These are phyloP conservation scores for Bradypus variegatus DNA, from an alignment of 2,797 vertebrate species.

Conservation along the genomic window DNA sequence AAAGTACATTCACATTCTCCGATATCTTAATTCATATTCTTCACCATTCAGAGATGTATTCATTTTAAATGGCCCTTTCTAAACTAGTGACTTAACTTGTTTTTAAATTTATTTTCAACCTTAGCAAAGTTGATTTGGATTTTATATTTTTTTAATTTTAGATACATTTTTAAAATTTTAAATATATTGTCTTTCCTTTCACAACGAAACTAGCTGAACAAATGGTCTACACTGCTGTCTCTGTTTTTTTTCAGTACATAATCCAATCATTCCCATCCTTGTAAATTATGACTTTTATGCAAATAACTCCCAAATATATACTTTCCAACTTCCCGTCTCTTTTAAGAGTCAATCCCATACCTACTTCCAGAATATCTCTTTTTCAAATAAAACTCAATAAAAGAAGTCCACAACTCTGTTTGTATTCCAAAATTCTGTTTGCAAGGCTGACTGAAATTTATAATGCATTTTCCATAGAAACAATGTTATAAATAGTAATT, in stretches of 20 bases:
- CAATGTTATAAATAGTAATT: constrained; percentile 65
- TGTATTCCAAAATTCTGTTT: constrained; percentile 47
- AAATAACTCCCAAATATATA: background rate
- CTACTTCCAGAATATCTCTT: constrained; percentile 7
- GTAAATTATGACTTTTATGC: background rate
- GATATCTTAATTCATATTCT: background rate
- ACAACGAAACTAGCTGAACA: background rate
- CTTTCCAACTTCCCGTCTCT: constrained; percentile 22
- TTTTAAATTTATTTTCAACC: background rate
- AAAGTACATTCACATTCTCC: background rate
- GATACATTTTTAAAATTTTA: background rate
- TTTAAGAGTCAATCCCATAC: constrained; percentile 16
- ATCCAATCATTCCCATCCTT: background rate
- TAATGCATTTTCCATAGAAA: constrained; percentile 68
- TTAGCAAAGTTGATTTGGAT: background rate
- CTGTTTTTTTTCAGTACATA: background rate
- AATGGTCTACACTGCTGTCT: background rate
- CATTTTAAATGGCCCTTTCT: background rate
- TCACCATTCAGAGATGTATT: background rate
- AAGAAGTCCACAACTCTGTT: constrained; percentile 24
- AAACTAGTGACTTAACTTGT: constrained; percentile 1
- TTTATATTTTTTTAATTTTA: background rate
- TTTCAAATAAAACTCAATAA: constrained; percentile 40
- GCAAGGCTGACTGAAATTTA: constrained; percentile 54
- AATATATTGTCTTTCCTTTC: background rate